Evolutionary conservation across 2,888 invertebrate genomes (phyloP), one percentile per base, ranked within the genome.

Genomic region (Odontomyia ornata): DNA sequence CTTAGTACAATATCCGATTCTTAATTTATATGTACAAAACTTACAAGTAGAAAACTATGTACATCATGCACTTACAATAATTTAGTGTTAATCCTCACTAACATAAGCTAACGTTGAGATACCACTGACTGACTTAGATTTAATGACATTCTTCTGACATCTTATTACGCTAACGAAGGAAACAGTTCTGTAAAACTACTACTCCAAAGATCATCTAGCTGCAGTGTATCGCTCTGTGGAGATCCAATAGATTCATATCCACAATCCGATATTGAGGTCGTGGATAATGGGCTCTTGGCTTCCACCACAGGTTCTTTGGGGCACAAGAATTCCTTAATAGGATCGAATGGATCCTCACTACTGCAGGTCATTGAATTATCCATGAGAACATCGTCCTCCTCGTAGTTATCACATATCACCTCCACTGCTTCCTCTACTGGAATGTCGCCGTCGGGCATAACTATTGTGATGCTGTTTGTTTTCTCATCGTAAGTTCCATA

Each of bases 181-280:
- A 95, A 95, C 81, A 95, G 86, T 86, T 94, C 93, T 79, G 92
- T 91, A 82, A 94, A 91, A 81, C 91, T 91, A 83, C 91, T 91
- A 83, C 92, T 91, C 93, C 93, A 93, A 82, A 91, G 88, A 83
- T 93, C 92, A 83, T 91, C 84, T 69, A 79, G 73, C 56, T 78
- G 77, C 11, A 69, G 23, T 13, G 52, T 81, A 78, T 69, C 82
- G 80, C 75, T 84, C 79, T 47, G 83, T 73, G 91, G 91, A 0
- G 92, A 92, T 79, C 88, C 91, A 62, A 91, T 86, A 0, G 92
- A 92, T 83, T 92, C 92, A 81, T 92, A 92, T 1, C 91, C 92
- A 81, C 88, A 88, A 83, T 92, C 92, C n/a, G 91, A 90, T 21
- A 71, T 56, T 28, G 86, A 86, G 71, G 84, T 82, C 43, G 84